Conservation (phyloP, 2,888 invertebrate genomes). For the Bedellia somnulentella region DNA sequence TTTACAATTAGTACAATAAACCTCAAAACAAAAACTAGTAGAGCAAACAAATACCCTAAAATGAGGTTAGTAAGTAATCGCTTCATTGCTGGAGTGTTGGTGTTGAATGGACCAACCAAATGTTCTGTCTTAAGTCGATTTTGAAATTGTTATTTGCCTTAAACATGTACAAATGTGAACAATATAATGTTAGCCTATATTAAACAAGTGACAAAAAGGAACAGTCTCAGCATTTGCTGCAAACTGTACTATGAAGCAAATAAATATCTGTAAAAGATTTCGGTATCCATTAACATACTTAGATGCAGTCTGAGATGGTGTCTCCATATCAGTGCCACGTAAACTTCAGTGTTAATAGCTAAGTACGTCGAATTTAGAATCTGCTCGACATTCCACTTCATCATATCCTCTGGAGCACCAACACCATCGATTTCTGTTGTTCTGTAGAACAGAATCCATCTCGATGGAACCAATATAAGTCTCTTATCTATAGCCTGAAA, state of each 20-base stretch:
- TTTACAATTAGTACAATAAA: too few species aligned
- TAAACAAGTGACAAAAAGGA: too few species aligned
- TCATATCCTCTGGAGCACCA: background rate
- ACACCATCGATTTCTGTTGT: background rate
- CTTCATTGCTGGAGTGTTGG: too few species aligned
- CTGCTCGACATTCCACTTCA: background rate
- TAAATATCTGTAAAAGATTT: background rate
- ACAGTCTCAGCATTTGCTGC: too few species aligned
- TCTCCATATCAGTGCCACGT: background rate
- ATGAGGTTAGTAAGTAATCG: too few species aligned
- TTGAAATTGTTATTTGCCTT: too few species aligned
- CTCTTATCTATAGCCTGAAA: background rate
- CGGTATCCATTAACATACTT: background rate
- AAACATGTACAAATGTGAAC: too few species aligned
- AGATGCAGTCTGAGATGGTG: background rate
- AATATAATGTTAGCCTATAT: too few species aligned
- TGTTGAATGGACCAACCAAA: too few species aligned
- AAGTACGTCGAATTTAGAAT: background rate
- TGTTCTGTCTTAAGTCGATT: too few species aligned
- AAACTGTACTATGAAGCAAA: background rate
- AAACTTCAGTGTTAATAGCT: conserved; percentile 4
- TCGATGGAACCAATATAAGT: background rate
- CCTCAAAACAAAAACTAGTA: too few species aligned
- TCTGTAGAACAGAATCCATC: background rate
- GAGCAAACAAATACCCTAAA: too few species aligned